Conservation (phyloP, 1,140 invertebrate genomes). For the Atta colombica region DNA sequence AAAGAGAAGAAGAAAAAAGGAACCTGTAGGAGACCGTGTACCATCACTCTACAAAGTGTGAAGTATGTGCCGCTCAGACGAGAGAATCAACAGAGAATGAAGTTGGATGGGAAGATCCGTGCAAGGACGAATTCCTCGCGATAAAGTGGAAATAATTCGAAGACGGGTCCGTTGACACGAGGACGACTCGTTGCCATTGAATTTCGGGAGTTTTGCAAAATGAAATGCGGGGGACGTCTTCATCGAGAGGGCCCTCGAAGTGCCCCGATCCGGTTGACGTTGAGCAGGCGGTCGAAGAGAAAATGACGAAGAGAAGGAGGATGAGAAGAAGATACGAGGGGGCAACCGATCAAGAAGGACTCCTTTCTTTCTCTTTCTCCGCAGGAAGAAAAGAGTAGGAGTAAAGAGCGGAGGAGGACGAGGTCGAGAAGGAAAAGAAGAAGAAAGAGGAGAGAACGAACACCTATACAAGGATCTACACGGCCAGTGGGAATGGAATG, state of each 20-base stretch:
- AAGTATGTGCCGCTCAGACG: slow-evolving; percentile 11
- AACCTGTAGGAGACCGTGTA: neutral
- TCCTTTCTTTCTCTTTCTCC: slow-evolving; percentile 33
- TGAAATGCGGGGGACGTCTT: slow-evolving; percentile 24
- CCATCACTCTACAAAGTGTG: slow-evolving; percentile 21
- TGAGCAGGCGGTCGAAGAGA: slow-evolving; percentile 26
- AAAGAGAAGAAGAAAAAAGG: neutral
- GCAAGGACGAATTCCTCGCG: slow-evolving; percentile 6
- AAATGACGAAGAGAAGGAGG: slow-evolving; percentile 30
- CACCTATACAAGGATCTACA: slow-evolving; percentile 86
- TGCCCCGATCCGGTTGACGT: slow-evolving; percentile 57
- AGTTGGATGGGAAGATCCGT: neutral
- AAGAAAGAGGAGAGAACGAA: slow-evolving; percentile 77
- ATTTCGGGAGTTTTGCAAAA: slow-evolving; percentile 44
- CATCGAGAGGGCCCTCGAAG: slow-evolving; percentile 23
- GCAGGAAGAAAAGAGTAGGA: slow-evolving; percentile 60
- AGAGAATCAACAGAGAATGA: slow-evolving; percentile 41
- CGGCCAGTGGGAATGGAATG: slow-evolving; percentile 87
- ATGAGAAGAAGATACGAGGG: slow-evolving; percentile 11
- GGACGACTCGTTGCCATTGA: neutral
- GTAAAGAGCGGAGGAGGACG: slow-evolving; percentile 64
- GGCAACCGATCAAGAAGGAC: slow-evolving; percentile 69
- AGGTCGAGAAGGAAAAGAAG: slow-evolving; percentile 42
- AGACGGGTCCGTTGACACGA: slow-evolving; percentile 7
- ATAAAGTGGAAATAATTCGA: slow-evolving; percentile 41